Percentiles rank a stretch among this genome's conserved stretches.
These are phyloP conservation scores for Paracanthobrama guichenoti DNA, from an alignment of 2,113 vertebrate species.

Conservation along the genomic window DNA sequence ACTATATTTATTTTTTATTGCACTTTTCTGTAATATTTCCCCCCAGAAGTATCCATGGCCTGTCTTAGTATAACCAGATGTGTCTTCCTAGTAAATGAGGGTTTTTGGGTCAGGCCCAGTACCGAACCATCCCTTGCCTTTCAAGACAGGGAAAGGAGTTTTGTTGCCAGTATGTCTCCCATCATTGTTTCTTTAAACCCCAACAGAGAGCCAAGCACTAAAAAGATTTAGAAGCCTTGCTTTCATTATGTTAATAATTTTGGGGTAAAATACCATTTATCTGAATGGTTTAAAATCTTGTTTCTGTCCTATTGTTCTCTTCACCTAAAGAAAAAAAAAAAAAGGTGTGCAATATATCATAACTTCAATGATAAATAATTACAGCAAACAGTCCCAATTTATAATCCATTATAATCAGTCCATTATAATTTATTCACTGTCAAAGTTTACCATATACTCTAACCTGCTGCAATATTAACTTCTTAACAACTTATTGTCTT, in stretches of 20 bases:
- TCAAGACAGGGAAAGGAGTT: constrained; percentile 2
- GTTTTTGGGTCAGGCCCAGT: constrained; percentile 52
- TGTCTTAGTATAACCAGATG: constrained; percentile 54
- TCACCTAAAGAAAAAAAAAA: not conserved
- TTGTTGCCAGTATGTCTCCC: constrained; percentile 8
- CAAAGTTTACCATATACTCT: constrained; percentile 58
- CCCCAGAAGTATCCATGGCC: constrained; percentile 44
- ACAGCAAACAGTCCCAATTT: not conserved
- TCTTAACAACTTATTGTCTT: constrained; percentile 36
- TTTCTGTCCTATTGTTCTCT: not conserved
- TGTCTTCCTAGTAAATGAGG: constrained; percentile 58
- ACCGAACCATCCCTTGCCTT: constrained; percentile 16
- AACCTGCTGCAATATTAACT: constrained; percentile 61
- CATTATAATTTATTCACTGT: constrained; percentile 46
- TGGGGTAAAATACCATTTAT: not conserved
- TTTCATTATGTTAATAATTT: not conserved
- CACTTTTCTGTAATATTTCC: constrained; percentile 66
- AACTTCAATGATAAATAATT: not conserved
- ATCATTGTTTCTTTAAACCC: not conserved
- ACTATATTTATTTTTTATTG: constrained; percentile 73
- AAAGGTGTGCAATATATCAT: not conserved
- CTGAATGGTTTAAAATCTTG: not conserved
- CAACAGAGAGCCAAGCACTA: not conserved
- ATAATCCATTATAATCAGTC: not conserved
- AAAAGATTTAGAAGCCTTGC: not conserved